Evolutionary conservation across 2,888 invertebrate species (phyloP).

Genomic region (Neocrepidodera transversa): DNA sequence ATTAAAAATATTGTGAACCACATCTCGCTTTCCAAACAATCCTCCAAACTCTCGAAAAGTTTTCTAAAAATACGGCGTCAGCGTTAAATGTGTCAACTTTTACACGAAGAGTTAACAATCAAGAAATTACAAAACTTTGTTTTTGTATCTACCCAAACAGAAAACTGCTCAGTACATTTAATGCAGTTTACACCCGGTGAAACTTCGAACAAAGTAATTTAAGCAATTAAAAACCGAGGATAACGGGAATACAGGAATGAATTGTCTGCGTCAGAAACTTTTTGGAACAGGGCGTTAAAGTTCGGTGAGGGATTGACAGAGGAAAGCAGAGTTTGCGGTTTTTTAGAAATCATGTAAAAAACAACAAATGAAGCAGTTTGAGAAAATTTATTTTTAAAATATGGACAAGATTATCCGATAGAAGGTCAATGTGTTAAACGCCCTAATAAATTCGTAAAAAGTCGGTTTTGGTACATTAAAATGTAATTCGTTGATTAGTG

Average conservation of each 20-base stretch:
- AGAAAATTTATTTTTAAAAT: no score
- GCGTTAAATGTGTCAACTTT: slow-evolving; percentile 14
- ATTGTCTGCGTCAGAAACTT: slow-evolving; percentile 16
- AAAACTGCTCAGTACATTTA: slow-evolving; percentile 25
- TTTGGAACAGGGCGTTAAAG: background rate
- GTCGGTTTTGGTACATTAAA: no score
- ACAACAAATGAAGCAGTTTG: no score
- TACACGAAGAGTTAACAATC: slow-evolving; percentile 17
- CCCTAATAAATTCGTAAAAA: no score
- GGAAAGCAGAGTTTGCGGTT: no score
- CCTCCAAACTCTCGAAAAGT: no score
- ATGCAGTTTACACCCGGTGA: slow-evolving; percentile 25
- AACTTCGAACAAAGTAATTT: slow-evolving; percentile 30
- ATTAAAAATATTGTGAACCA: no score
- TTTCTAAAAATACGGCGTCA: slow-evolving; percentile 1
- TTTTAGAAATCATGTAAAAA: no score
- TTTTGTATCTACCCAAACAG: slow-evolving; percentile 13
- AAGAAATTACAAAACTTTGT: slow-evolving; percentile 18
- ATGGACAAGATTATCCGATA: no score
- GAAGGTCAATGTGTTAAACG: no score
- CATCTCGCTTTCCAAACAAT: no score
- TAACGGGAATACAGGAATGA: slow-evolving; percentile 25
- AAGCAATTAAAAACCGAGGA: slow-evolving; percentile 31
- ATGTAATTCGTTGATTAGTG: no score
- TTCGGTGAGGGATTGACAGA: background rate